These are phyloP conservation scores for Poecilia latipinna DNA, from an alignment of 2,113 vertebrate genomes.

Conservation along the genomic window DNA sequence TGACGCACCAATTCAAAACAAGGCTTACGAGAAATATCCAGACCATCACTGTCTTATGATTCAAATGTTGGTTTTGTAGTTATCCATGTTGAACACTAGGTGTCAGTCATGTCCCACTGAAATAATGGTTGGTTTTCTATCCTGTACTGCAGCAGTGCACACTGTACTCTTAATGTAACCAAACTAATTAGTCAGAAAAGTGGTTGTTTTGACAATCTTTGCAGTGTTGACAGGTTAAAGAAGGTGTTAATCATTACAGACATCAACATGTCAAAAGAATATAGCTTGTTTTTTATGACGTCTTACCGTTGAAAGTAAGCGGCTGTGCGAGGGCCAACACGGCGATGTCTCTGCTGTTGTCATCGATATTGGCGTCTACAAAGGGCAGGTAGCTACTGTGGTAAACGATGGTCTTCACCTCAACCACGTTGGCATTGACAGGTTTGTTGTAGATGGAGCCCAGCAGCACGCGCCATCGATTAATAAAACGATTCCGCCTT, in stretches of 20 bases:
- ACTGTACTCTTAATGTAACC: background rate
- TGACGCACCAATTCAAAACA: background rate
- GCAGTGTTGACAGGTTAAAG: background rate
- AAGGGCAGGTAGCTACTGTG: slow-evolving; percentile 90
- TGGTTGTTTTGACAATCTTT: no score
- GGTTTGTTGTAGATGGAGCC: slow-evolving; percentile 87
- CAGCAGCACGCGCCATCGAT: slow-evolving; percentile 85
- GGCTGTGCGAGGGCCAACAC: slow-evolving; percentile 83
- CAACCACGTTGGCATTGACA: slow-evolving; percentile 75
- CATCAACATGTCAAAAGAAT: background rate
- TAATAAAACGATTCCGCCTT: slow-evolving; percentile 84
- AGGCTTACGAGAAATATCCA: background rate
- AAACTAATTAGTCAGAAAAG: background rate
- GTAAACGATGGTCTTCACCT: slow-evolving; percentile 87
- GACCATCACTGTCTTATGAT: background rate
- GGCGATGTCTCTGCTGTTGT: slow-evolving; percentile 91
- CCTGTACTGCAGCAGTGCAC: background rate
- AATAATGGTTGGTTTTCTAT: background rate
- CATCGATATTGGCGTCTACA: slow-evolving; percentile 86
- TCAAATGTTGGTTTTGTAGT: slow-evolving; percentile 19
- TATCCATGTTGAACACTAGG: slow-evolving; percentile 46
- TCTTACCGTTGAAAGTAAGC: slow-evolving; percentile 85
- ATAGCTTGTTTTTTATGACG: background rate
- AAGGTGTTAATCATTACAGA: background rate
- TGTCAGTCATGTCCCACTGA: slow-evolving; percentile 29